Conservation (phyloP, 2,888 invertebrate genomes). For the Conops quadrifasciatus region DNA sequence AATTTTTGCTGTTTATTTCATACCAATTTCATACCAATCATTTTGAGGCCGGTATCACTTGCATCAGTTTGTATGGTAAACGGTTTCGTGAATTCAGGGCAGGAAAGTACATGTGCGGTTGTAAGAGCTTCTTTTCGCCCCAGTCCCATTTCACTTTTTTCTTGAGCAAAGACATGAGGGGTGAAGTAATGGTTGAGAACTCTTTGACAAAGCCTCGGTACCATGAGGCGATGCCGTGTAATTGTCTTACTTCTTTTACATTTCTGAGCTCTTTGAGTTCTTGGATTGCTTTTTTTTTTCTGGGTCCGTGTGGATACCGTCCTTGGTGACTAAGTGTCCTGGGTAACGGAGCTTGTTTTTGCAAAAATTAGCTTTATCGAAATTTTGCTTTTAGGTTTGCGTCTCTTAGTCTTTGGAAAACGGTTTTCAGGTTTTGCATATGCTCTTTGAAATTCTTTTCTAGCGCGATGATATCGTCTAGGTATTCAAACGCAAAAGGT, state of each 20-base stretch:
- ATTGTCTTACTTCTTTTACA: too few species aligned
- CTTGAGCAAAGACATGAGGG: neutral
- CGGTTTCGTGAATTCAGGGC: neutral
- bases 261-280: neutral
- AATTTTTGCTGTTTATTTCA: too few species aligned
- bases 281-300: neutral
- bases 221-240: neutral
- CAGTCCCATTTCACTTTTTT: neutral
- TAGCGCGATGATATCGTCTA: too few species aligned
- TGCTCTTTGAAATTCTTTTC: too few species aligned
- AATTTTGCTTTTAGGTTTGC: too few species aligned
- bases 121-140: neutral
- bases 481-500: too few species aligned
- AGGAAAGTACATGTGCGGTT: neutral
- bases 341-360: neutral
- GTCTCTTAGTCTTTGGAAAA: too few species aligned
- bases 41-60: too few species aligned
- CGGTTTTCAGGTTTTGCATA: too few species aligned
- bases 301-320: neutral
- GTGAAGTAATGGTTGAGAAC: neutral
- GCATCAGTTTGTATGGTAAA: too few species aligned
- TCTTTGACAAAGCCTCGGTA: neutral
- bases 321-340: neutral
- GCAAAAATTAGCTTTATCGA: too few species aligned
- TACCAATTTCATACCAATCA: too few species aligned